These are phyloP conservation scores for Petaurus breviceps DNA, from an alignment of 2,113 vertebrate genomes.

Conservation along the genomic window DNA sequence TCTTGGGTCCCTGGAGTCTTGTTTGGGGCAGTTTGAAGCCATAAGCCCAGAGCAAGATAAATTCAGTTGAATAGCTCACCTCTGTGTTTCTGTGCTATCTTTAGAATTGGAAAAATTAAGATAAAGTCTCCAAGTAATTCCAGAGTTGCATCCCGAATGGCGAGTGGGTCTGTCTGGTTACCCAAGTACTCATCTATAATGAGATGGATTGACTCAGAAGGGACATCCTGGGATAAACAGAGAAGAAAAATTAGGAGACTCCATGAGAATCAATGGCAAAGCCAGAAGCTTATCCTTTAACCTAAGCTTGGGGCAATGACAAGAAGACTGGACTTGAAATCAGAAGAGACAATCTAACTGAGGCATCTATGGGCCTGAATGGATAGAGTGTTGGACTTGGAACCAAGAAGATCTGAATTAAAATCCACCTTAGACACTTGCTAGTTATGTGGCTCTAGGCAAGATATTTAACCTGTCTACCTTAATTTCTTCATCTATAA, in stretches of 20 bases:
- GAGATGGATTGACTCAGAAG: constrained; percentile 60
- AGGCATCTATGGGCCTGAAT: neutral
- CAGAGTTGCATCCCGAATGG: constrained; percentile 79
- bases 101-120: constrained; percentile 82
- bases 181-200: constrained; percentile 84
- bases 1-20: neutral
- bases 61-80: constrained; percentile 78
- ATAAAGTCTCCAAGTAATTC: constrained; percentile 83
- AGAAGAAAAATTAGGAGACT: neutral
- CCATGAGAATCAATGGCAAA: neutral
- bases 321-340: neutral
- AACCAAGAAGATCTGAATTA: neutral
- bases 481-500: neutral
- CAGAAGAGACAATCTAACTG: neutral
- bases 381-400: neutral
- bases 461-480: neutral
- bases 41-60: neutral
- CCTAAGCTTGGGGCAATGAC: neutral
- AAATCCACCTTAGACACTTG: neutral
- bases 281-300: neutral
- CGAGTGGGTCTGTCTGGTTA: constrained; percentile 75
- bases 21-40: neutral
- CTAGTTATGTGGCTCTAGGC: neutral
- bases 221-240: constrained; percentile 12
- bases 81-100: constrained; percentile 82